Evolutionary conservation across 2,888 invertebrate species (phyloP), one percentile per base, ranked within the genome.

Genomic region (Fragum whitleyi): DNA sequence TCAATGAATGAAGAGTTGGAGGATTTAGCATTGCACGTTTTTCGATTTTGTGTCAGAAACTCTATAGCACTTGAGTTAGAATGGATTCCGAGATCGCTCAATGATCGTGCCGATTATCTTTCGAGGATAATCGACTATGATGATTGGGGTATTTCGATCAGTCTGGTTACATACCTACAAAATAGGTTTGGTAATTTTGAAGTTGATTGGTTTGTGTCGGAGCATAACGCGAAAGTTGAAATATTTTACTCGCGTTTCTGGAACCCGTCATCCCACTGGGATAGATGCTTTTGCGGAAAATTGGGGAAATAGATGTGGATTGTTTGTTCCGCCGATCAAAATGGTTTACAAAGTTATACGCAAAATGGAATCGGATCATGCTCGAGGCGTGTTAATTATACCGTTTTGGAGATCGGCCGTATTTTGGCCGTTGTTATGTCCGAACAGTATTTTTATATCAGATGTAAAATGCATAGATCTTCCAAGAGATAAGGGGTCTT

Each of bases 401-500:
- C 80, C 80, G 2, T 32, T 9, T 19, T 80, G 76, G 80, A 68
- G 47, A 73, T 77, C 69, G 19, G 80, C 72, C 0, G 53, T 23
- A 21, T 77, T 70, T 65, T 77, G 81, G 81, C 77, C 74, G 16
- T 42, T 74, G 21, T 1, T 80, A 9, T 72, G 59, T 51, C 68
- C 59, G 19, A 61, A 76, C 23, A 69, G 32, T 11, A 0, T 59
- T 42, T 68, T 59, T 26, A 67, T 68, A 16, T 32, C n/a, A 19
- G 23, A 36, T 51, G n/a, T 74, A 23, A 26, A 51, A 11, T 67
- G 65, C 55, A 19, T 53, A 14, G 67, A 67, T 67, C 65, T 74
- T 62, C 68, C 68, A 11, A 68, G 28, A n/a, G 9, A 32, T 16
- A 23, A 68, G 39, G 6, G 28, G 7, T n/a, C n/a, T n/a, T n/a